phyloP scores from a whole-genome alignment of 2,113 vertebrate species.

The Colistium nudipinnis region DNA sequence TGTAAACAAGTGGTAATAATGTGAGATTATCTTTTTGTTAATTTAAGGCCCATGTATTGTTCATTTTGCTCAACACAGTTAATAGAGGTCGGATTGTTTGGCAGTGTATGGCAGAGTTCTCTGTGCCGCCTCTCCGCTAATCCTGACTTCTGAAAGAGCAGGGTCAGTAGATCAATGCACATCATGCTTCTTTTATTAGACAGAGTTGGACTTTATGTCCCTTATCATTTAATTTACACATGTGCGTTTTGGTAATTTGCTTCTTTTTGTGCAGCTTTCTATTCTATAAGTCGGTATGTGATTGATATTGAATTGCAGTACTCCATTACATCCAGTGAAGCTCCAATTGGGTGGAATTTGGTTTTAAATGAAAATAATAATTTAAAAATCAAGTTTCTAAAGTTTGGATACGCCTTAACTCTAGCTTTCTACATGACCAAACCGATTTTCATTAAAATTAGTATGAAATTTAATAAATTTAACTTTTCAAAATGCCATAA shows the following conservation, averaged over 20 bases:
- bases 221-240: constrained; percentile 52
- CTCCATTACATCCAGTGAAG: neutral
- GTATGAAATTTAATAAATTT: too few species aligned
- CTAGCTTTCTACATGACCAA: neutral
- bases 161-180: constrained; percentile 14
- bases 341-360: neutral
- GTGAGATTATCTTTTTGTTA: neutral
- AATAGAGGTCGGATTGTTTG: constrained; percentile 29
- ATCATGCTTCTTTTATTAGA: constrained; percentile 28
- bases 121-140: constrained; percentile 13
- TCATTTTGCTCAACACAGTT: constrained; percentile 11
- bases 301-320: constrained; percentile 9
- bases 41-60: neutral
- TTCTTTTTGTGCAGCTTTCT: constrained; percentile 13
- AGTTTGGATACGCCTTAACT: neutral
- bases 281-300: neutral
- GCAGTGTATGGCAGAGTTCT: constrained; percentile 6
- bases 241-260: constrained; percentile 31
- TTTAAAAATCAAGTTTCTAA: neutral
- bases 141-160: constrained; percentile 9
- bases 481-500: too few species aligned
- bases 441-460: neutral
- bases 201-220: constrained; percentile 30
- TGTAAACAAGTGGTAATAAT: constrained; percentile 14
- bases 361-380: neutral